Base-by-base conservation (phyloP, 2,113 vertebrate species). In the Campylorhamphus procurvoides region DNA sequence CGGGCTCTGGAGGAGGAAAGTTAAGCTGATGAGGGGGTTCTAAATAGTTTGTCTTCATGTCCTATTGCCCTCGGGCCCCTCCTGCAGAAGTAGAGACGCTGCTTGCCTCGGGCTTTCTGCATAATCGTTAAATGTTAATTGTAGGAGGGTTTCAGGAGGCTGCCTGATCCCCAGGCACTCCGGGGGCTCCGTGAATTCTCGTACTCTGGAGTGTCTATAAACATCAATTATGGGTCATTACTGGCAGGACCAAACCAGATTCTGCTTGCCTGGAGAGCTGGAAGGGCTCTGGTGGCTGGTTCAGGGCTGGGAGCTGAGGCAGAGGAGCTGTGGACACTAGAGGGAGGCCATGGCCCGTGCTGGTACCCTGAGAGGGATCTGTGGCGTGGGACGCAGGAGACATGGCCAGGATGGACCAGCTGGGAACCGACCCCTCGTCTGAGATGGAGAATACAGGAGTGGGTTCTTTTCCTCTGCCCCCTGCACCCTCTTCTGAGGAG, bases 171-270 rank as follows among this genome's bases (percentile, higher is more conserved):
- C 50, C 63, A 31, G 76, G 47, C 31, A 1, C 83, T 90, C 7
- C 1, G 39, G 76, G 47, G 28, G 1, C 83, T 90, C 7, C 1
- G 35, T 71, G 90, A 88, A 52, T 88, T 94, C 88, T 80, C 75
- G 6, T 77, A 24, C 90, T 92, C 59, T 2, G 27, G 84, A 66
- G 74, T 35, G 58, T 56, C 50, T 81, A 5, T 85, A 76, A 90
- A 75, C 85, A 33, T 96, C 86, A 95, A 84, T 92, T 80, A 78
- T 9, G 89, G 86, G 95, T 95, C 84, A 60, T 74, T 84, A 63
- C 75, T 63, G 10, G 1, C 83, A 90, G 75, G 90, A 88, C 56
- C 40, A 59, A 90, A 78, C 4, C 72, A 46, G 92, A 81, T 75
- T 73, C 31, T 47, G 67, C 47, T 58, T 19, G 35, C 50, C 67